Percentiles rank a stretch among this genome's conserved stretches.
phyloP scores from a whole-genome alignment of 2,888 invertebrate species.

The Himalopsyche kuldschensis region DNA sequence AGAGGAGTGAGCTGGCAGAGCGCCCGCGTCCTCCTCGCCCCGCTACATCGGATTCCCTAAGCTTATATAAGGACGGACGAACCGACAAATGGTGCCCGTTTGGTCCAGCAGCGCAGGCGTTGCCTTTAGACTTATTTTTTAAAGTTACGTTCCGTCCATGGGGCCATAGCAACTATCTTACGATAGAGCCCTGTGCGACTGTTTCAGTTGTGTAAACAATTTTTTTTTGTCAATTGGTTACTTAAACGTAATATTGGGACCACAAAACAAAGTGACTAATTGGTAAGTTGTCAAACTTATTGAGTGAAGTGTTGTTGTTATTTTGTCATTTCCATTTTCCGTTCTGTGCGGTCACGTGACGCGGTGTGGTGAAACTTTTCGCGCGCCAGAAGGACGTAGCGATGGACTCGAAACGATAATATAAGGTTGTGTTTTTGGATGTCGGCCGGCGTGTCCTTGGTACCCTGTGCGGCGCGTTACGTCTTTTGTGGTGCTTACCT shows the following conservation, averaged over 20 bases:
- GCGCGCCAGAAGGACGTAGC: background rate
- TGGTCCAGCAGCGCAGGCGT: constrained; percentile 58
- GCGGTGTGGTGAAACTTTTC: background rate
- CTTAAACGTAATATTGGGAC: constrained; percentile 33
- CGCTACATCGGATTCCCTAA: constrained; percentile 54
- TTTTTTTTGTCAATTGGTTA: constrained; percentile 29
- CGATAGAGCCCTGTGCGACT: constrained; percentile 40
- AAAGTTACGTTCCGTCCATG: constrained; percentile 36
- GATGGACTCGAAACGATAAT: background rate
- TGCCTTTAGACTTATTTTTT: constrained; percentile 46
- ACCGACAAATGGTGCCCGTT: constrained; percentile 58
- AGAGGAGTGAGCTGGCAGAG: constrained; percentile 38
- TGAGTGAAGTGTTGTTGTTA: constrained; percentile 27
- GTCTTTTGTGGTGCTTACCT: background rate
- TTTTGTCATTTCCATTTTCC: background rate
- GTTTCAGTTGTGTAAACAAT: constrained; percentile 36
- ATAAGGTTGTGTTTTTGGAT: background rate
- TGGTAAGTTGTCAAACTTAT: constrained; percentile 36
- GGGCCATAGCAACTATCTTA: constrained; percentile 34
- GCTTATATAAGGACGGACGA: constrained; percentile 62
- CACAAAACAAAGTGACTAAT: constrained; percentile 37
- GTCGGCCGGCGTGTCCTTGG: background rate
- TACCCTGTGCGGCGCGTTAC: background rate
- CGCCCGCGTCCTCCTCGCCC: constrained; percentile 48
- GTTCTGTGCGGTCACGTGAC: background rate